Conservation (phyloP, 2,113 vertebrate species). For the Cercocebus atys region DNA sequence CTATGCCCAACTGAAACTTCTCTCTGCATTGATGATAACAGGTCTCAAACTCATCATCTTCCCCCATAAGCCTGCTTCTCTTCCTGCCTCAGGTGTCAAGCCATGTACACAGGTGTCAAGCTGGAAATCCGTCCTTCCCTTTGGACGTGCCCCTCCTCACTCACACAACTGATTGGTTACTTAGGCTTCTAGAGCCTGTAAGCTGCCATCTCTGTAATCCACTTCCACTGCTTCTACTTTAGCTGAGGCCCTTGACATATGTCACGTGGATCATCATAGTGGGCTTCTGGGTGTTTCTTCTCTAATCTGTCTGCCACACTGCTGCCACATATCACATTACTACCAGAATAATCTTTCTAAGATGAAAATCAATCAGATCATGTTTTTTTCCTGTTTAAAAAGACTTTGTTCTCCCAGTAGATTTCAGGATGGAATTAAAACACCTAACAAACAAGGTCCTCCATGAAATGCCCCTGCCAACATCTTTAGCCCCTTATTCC, state of each 20-base stretch:
- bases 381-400: background rate
- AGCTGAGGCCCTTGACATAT: background rate
- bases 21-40: background rate
- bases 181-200: background rate
- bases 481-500: background rate
- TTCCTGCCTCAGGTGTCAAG: background rate
- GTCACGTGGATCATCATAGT: background rate
- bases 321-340: background rate
- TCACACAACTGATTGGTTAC: background rate
- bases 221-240: background rate
- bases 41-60: background rate
- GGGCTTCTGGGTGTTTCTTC: background rate
- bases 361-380: background rate
- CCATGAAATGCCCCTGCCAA: background rate
- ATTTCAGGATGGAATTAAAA: background rate
- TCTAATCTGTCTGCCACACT: background rate
- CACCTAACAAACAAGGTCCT: background rate
- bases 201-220: background rate
- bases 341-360: conserved; percentile 12
- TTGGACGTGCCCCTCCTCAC: background rate
- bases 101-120: background rate
- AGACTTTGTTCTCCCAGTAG: background rate
- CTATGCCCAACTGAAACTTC: background rate
- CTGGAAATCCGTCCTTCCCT: background rate
- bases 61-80: background rate